phyloP scores from a whole-genome alignment of 2,797 vertebrate genomes.

The Hippoglossus hippoglossus region DNA sequence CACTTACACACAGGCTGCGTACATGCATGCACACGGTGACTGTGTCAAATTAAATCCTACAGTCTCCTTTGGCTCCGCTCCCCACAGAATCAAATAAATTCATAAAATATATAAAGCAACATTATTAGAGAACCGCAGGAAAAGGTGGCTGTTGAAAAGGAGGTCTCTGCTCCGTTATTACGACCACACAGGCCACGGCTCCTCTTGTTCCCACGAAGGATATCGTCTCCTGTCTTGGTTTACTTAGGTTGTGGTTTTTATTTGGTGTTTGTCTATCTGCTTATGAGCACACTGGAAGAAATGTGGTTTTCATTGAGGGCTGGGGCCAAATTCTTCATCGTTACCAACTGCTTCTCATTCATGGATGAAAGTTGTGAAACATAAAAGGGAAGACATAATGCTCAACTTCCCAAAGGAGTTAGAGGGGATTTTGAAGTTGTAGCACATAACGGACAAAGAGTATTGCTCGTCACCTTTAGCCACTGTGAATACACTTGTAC shows the following conservation, averaged over 20 bases:
- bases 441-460: background rate
- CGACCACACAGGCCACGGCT: constrained; percentile 66
- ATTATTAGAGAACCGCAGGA: constrained; percentile 77
- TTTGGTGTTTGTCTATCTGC: constrained; percentile 72
- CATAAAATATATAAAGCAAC: constrained; percentile 69
- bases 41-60: constrained; percentile 59
- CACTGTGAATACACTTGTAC: background rate
- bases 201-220: constrained; percentile 72
- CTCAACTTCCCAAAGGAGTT: constrained; percentile 17
- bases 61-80: constrained; percentile 64
- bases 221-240: constrained; percentile 52
- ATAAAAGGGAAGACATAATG: constrained; percentile 40
- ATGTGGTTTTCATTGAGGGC: constrained; percentile 73
- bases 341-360: constrained; percentile 48
- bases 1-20: constrained; percentile 52
- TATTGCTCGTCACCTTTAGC: constrained; percentile 8
- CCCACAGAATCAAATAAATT: constrained; percentile 71
- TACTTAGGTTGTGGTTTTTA: constrained; percentile 66
- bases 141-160: constrained; percentile 64
- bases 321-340: constrained; percentile 41
- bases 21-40: constrained; percentile 50
- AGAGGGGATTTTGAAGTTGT: constrained; percentile 15
- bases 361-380: constrained; percentile 55
- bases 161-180: constrained; percentile 62
- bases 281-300: constrained; percentile 52